phyloP scores from a whole-genome alignment of 1,140 invertebrate species.

The Argopecten irradians region DNA sequence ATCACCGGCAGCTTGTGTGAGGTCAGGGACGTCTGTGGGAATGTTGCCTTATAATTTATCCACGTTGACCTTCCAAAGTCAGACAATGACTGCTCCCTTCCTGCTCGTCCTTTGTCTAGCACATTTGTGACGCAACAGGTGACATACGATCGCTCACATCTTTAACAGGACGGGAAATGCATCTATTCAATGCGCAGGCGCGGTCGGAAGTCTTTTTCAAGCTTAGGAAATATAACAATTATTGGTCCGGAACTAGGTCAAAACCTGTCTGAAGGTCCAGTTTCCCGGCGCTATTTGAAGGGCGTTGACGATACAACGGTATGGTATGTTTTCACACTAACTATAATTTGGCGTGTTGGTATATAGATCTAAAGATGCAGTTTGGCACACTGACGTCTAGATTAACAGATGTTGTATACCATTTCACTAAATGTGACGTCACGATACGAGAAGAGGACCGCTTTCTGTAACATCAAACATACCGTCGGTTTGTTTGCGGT shows the following conservation, averaged over 20 bases:
- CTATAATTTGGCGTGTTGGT: background rate
- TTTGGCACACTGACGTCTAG: background rate
- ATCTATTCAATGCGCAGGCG: background rate
- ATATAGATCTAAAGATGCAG: background rate
- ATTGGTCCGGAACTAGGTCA: background rate
- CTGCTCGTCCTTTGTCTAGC: background rate
- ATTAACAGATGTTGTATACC: background rate
- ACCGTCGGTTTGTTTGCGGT: background rate
- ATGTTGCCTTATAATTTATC: background rate
- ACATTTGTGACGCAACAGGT: background rate
- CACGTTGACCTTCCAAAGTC: background rate
- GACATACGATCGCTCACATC: background rate
- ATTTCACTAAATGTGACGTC: background rate
- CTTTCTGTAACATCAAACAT: background rate
- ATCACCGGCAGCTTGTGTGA: background rate
- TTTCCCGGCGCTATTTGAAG: background rate
- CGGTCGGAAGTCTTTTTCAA: background rate
- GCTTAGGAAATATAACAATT: background rate
- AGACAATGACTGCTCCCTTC: background rate
- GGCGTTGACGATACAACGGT: background rate
- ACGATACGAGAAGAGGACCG: background rate
- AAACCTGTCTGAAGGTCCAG: background rate
- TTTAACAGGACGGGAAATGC: background rate
- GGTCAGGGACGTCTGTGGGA: background rate
- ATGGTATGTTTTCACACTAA: constrained; percentile 6